Base-by-base conservation (phyloP, 2,797 vertebrate genomes). In the Manis javanica region DNA sequence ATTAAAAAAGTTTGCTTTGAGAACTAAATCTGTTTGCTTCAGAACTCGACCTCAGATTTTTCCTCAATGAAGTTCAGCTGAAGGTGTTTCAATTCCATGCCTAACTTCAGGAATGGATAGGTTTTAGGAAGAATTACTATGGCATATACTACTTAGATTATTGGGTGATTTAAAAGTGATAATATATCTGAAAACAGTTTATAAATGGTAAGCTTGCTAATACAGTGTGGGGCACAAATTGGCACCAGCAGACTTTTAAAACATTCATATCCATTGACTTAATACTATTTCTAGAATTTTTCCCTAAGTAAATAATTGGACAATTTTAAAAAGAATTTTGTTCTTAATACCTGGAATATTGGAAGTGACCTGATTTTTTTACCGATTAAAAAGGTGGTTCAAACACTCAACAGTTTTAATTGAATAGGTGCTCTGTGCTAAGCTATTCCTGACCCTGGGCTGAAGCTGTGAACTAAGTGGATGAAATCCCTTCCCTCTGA, bases 391-490 rank as follows among this genome's bases (percentile, higher is more conserved):
- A 15, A 78, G 15, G 2, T 66, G 13, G 24, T 51, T 51, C 5
- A 6, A 7, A 66, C n/a, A 31, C 5, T 51, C 10, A 39, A 6
- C 69, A 13, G 21, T 71, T 90, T 57, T 26, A 21, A 29, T 23
- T 18, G 21, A 31, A 37, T 14, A 0, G 16, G 1, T 61, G 39
- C n/a, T 24, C 0, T 24, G 0, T 49, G 24, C 29, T 19, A 31
- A 39, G 55, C 39, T 66, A 37, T 31, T 91, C 23, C n/a, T 84
- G 49, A n/a, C 49, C 12, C 24, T 23, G 49, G 53, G 18, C 37
- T 23, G 46, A 59, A 64, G 34, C 85, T 31, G 15, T 12, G 42
- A 55, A 15, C 39, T 5, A 21, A 49, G 26, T 5, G 34, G 7
- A 14, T 5, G 23, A 46, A 69, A 10, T 21, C 31, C 26, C 26